phyloP scores from a whole-genome alignment of 2,113 vertebrate genomes.

The Leucosticte australis region DNA sequence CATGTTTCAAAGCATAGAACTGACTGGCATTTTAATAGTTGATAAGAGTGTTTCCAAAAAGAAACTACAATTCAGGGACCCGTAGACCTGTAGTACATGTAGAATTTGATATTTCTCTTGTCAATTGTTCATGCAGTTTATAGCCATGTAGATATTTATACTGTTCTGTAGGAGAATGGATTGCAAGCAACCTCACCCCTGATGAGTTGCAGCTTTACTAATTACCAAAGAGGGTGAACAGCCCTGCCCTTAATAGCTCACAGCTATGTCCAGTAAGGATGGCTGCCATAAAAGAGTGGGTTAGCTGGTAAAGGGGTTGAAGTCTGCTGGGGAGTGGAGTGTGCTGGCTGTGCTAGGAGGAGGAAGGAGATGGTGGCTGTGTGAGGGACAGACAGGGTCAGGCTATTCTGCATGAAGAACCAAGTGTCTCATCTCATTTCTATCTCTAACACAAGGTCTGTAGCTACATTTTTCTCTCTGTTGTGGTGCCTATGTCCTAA shows the following conservation, averaged over 20 bases:
- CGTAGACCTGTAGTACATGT: neutral
- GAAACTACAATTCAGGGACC: neutral
- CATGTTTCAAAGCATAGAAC: neutral
- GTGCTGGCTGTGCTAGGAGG: neutral
- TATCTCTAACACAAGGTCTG: neutral
- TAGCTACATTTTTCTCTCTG: neutral
- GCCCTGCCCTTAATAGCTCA: neutral
- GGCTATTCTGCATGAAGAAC: neutral
- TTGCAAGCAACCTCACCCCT: neutral
- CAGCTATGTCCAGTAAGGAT: neutral
- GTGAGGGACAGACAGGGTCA: neutral
- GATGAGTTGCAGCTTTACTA: neutral
- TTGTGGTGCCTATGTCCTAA: neutral
- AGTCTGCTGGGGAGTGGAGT: neutral
- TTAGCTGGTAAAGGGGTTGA: neutral
- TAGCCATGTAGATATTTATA: neutral
- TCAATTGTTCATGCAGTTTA: neutral
- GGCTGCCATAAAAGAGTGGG: neutral
- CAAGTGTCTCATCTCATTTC: neutral
- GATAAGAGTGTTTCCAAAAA: neutral
- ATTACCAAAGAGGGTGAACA: neutral
- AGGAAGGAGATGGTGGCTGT: neutral
- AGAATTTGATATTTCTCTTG: neutral
- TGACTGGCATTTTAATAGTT: neutral
- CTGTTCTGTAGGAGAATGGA: neutral